phyloP scores from a whole-genome alignment of 35 echinoderm and acorn worm genomes.

The Patiria miniata region DNA sequence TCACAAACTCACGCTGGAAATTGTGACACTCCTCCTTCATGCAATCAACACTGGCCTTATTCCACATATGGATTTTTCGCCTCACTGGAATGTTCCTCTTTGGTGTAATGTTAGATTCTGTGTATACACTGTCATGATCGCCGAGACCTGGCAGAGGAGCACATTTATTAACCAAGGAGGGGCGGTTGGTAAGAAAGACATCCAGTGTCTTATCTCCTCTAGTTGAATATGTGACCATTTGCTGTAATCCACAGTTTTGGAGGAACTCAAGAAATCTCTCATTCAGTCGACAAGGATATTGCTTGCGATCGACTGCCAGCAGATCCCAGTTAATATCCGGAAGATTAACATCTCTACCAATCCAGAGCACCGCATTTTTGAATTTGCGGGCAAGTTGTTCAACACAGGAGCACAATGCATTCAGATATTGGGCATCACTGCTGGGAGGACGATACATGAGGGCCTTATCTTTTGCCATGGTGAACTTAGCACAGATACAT shows the following conservation, averaged over 20 bases:
- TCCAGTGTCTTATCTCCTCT: slow-evolving; percentile 26
- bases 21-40: slow-evolving; percentile 24
- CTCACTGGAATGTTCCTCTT: slow-evolving; percentile 24
- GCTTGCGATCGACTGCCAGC: not conserved
- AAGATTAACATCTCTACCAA: slow-evolving; percentile 38
- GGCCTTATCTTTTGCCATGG: not conserved
- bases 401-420: slow-evolving; percentile 2
- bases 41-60: slow-evolving; percentile 6
- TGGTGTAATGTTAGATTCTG: not conserved
- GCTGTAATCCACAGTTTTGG: slow-evolving; percentile 27
- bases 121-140: slow-evolving; percentile 39
- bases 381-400: slow-evolving; percentile 5
- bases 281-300: not conserved
- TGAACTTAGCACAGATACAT: slow-evolving; percentile 22
- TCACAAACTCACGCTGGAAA: slow-evolving; percentile 26
- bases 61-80: slow-evolving; percentile 37
- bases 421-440: slow-evolving; percentile 28
- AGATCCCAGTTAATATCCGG: slow-evolving; percentile 39
- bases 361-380: slow-evolving; percentile 44
- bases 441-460: slow-evolving; percentile 35
- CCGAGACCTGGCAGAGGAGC: slow-evolving; percentile 9
- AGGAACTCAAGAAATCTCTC: slow-evolving; percentile 22
- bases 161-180: slow-evolving; percentile 25
- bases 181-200: slow-evolving; percentile 35
- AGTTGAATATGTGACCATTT: slow-evolving; percentile 40